Evolutionary conservation across 2,797 vertebrate genomes (phyloP).

Genomic region (Pseudomugil gertrudae): DNA sequence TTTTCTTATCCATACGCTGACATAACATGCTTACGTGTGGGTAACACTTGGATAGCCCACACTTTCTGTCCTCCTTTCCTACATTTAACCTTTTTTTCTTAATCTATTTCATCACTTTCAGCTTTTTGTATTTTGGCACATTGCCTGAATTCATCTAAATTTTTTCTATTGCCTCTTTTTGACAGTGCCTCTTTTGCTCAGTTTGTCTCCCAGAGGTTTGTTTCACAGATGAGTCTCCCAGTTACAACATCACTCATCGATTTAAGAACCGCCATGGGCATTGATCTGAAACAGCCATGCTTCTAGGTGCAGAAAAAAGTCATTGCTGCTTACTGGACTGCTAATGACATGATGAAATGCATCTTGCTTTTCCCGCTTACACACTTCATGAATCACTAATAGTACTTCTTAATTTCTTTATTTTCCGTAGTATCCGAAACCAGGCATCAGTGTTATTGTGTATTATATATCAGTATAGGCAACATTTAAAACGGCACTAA

Average conservation of each 20-base stretch:
- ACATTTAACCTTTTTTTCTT: background rate
- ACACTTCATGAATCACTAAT: slow-evolving; percentile 25
- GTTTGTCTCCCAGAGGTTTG: slow-evolving; percentile 49
- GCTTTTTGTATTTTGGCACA: slow-evolving; percentile 25
- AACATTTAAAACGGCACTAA: background rate
- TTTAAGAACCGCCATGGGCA: slow-evolving; percentile 77
- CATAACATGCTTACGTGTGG: slow-evolving; percentile 4
- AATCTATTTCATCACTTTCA: slow-evolving; percentile 25
- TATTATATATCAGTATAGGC: slow-evolving; percentile 13
- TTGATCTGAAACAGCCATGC: slow-evolving; percentile 78
- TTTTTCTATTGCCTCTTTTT: slow-evolving; percentile 27
- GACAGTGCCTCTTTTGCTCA: slow-evolving; percentile 23
- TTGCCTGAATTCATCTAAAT: slow-evolving; percentile 18
- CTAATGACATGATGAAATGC: slow-evolving; percentile 78
- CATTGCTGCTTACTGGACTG: slow-evolving; percentile 68
- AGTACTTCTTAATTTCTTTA: slow-evolving; percentile 31
- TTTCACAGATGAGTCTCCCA: slow-evolving; percentile 72
- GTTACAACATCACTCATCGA: slow-evolving; percentile 81
- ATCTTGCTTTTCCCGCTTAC: slow-evolving; percentile 38
- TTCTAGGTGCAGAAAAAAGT: slow-evolving; percentile 72
- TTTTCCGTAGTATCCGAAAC: background rate
- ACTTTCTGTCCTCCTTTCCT: slow-evolving; percentile 1
- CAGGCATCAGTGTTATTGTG: background rate
- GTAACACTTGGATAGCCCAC: background rate
- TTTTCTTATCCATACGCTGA: slow-evolving; percentile 2